Conservation (phyloP, 2,113 vertebrate genomes). For the Geothlypis trichas region DNA sequence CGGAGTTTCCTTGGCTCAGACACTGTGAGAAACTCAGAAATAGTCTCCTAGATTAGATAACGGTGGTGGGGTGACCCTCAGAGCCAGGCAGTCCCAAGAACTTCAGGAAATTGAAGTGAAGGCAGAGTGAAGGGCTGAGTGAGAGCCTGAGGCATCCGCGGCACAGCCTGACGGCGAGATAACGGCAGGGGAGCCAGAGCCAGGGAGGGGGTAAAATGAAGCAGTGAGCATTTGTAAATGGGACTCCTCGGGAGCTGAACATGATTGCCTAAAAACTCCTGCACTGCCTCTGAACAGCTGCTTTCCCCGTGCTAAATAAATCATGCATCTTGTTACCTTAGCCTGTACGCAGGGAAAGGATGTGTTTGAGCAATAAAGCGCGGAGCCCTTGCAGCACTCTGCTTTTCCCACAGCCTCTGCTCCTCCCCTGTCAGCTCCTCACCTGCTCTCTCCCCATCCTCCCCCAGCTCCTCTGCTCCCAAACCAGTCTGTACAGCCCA, state of each 20-base stretch:
- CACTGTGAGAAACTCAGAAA: neutral
- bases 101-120: neutral
- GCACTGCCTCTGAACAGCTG: conserved; percentile 26
- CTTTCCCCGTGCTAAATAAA: conserved; percentile 53
- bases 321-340: conserved; percentile 50
- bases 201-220: neutral
- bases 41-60: neutral
- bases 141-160: neutral
- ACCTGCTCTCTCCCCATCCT: neutral
- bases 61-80: neutral
- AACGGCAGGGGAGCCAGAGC: neutral
- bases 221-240: neutral
- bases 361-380: neutral
- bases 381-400: neutral
- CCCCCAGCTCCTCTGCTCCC: neutral
- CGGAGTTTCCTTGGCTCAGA: neutral
- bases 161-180: neutral
- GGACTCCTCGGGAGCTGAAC: conserved; percentile 10
- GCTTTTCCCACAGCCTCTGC: neutral
- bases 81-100: neutral
- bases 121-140: neutral
- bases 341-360: neutral
- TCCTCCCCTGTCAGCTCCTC: neutral
- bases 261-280: conserved; percentile 6
- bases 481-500: neutral